Conservation (phyloP, 2,797 vertebrate species). For the Picus viridis region DNA sequence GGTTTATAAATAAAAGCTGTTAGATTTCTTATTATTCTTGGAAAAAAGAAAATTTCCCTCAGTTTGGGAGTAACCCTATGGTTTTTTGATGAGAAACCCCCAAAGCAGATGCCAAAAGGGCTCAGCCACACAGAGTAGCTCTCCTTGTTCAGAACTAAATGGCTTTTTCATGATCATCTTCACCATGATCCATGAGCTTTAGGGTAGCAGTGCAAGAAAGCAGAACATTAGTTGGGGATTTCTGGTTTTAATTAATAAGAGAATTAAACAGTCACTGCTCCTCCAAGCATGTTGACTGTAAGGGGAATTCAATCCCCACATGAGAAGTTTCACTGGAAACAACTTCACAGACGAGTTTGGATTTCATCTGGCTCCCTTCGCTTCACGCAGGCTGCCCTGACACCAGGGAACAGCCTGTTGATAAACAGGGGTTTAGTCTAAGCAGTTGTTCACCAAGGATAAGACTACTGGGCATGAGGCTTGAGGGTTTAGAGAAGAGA, state of each 20-base stretch:
- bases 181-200: conserved; percentile 17
- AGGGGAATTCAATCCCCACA: not conserved
- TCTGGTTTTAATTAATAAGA: conserved; percentile 48
- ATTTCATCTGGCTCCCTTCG: not conserved
- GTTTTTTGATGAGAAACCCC: conserved; percentile 34
- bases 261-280: conserved; percentile 10
- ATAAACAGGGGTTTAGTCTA: not conserved
- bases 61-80: conserved; percentile 37
- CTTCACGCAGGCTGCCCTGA: not conserved
- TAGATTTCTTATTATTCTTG: not conserved
- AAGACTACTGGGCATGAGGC: not conserved
- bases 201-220: conserved; percentile 17
- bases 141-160: not conserved
- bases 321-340: not conserved
- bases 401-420: not conserved
- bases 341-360: not conserved
- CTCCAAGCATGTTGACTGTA: not conserved
- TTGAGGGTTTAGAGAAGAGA: not conserved
- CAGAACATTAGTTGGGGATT: not conserved
- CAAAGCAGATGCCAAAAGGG: conserved; percentile 22
- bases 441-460: not conserved
- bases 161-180: conserved; percentile 15
- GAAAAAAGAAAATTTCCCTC: conserved; percentile 8
- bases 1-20: not conserved
- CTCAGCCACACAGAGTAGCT: not conserved